phyloP scores from a whole-genome alignment of 2,113 vertebrate genomes.

The Ovibos moschatus region DNA sequence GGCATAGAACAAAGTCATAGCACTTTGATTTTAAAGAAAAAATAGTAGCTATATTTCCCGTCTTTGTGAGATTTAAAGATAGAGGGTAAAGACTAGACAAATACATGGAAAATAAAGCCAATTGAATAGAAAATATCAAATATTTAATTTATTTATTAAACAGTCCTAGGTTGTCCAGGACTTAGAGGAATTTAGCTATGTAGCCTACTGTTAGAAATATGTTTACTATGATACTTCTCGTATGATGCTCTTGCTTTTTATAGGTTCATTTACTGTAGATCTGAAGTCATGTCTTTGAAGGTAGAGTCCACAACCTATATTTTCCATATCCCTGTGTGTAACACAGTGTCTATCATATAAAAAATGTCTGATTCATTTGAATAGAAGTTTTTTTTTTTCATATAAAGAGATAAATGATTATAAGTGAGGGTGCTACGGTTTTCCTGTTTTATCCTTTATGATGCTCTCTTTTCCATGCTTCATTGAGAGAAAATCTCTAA shows the following conservation, averaged over 20 bases:
- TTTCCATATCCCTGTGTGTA: not conserved
- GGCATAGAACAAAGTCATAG: not conserved
- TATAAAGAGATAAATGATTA: not conserved
- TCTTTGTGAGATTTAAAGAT: not conserved
- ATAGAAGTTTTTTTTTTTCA: not conserved
- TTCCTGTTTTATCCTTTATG: not conserved
- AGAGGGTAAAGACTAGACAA: not conserved
- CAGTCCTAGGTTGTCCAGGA: not conserved
- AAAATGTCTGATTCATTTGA: not conserved
- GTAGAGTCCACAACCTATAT: not conserved
- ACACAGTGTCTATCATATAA: not conserved
- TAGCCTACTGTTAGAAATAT: not conserved
- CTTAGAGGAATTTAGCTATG: not conserved
- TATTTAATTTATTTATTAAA: not conserved
- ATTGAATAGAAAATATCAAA: not conserved
- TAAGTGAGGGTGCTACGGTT: not conserved
- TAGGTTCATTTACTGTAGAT: not conserved
- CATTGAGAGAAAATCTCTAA: not conserved
- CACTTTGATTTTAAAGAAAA: not conserved
- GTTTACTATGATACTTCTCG: not conserved
- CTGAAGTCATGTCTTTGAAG: not conserved
- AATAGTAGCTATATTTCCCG: not conserved
- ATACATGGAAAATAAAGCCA: not conserved
- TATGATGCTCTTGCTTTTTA: not conserved
- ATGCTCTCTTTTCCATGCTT: not conserved